phyloP scores from a whole-genome alignment of 2,113 vertebrate genomes.

The Carollia perspicillata region DNA sequence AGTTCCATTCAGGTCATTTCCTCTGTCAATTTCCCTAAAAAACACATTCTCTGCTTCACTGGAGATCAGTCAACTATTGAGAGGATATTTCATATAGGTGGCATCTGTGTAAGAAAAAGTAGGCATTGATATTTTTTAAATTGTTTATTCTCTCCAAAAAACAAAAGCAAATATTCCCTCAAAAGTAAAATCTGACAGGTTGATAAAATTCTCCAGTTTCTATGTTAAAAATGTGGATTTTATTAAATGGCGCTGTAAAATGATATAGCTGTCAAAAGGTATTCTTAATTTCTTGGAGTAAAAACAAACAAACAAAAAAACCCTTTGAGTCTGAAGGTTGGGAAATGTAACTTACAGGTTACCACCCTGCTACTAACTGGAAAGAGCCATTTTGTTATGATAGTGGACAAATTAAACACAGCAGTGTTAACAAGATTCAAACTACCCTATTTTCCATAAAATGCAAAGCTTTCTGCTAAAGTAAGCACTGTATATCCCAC shows the following conservation, averaged over 20 bases:
- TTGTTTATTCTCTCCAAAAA: neutral
- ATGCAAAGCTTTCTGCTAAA: neutral
- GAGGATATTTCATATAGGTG: neutral
- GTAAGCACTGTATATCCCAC: neutral
- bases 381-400: conserved; percentile 37
- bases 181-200: neutral
- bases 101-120: neutral
- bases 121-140: neutral
- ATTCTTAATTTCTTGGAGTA: neutral
- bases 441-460: neutral
- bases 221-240: neutral
- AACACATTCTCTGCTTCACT: neutral
- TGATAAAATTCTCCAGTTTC: neutral
- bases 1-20: neutral
- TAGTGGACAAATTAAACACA: conserved; percentile 23
- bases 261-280: neutral
- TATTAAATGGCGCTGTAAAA: neutral
- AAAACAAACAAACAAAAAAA: neutral
- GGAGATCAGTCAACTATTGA: neutral
- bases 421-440: conserved; percentile 22
- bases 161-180: neutral
- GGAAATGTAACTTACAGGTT: neutral
- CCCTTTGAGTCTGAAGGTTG: neutral
- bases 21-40: neutral
- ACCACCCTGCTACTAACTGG: neutral